Percentiles rank a stretch among this genome's conserved stretches.
These are phyloP conservation scores for Phrynosoma platyrhinos DNA, from an alignment of 2,113 vertebrate genomes.

Conservation along the genomic window DNA sequence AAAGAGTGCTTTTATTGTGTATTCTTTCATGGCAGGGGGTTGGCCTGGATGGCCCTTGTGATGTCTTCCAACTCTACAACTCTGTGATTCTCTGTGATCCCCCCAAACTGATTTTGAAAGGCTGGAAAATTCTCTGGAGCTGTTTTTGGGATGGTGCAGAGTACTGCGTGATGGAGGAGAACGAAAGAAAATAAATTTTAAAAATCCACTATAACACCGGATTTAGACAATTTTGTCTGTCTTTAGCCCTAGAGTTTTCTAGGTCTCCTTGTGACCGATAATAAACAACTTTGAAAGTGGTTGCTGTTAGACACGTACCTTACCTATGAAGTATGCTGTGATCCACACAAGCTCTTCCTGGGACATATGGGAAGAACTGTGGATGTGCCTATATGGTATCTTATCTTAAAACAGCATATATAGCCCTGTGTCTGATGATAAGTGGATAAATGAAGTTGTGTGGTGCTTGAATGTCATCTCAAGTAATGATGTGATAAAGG, in stretches of 20 bases:
- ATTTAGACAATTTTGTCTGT: neutral
- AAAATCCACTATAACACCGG: no score
- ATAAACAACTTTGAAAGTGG: neutral
- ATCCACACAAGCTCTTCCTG: neutral
- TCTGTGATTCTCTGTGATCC: no score
- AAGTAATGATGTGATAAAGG: constrained; percentile 20
- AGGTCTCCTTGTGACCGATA: neutral
- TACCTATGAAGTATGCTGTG: neutral
- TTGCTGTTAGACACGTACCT: neutral
- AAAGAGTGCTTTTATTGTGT: no score
- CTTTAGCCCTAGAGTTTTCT: neutral
- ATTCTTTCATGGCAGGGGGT: no score
- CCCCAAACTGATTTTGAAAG: neutral
- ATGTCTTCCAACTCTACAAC: no score
- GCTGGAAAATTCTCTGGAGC: no score
- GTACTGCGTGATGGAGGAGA: neutral
- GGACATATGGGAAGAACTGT: neutral
- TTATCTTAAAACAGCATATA: neutral
- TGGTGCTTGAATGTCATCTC: constrained; percentile 41
- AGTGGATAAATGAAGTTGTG: neutral
- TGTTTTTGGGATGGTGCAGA: neutral
- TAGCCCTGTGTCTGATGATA: constrained; percentile 7
- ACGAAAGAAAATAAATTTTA: neutral
- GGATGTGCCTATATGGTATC: neutral
- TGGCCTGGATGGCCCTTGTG: no score